These are phyloP conservation scores for Drosophila mayaguana DNA, from an alignment of 2,888 invertebrate genomes.

Conservation along the genomic window DNA sequence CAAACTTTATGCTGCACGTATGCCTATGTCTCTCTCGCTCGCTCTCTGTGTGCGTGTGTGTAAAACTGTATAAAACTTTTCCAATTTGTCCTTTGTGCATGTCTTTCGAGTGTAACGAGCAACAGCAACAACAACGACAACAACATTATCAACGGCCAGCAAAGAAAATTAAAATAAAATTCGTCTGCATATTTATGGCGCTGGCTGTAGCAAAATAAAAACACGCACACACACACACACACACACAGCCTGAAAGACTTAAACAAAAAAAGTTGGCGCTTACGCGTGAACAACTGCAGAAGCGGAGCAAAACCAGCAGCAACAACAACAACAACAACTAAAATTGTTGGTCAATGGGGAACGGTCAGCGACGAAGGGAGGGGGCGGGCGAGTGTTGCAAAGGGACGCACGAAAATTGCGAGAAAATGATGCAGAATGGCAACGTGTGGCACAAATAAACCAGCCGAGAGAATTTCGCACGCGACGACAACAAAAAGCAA, in stretches of 20 bases:
- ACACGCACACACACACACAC: conserved; percentile 2
- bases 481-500: conserved; percentile 54
- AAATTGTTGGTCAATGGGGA: conserved; percentile 42
- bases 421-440: conserved; percentile 70
- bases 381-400: background rate
- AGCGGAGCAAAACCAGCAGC: conserved; percentile 3
- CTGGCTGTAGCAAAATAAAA: conserved; percentile 44
- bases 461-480: conserved; percentile 43
- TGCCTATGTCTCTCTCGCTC: conserved; percentile 4
- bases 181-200: conserved; percentile 67
- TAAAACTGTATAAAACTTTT: conserved; percentile 62
- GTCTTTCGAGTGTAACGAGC: conserved; percentile 69
- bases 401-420: conserved; percentile 57
- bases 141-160: conserved; percentile 38
- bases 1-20: conserved; percentile 42
- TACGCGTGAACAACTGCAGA: conserved; percentile 52
- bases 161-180: conserved; percentile 70
- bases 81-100: conserved; percentile 70
- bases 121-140: conserved; percentile 34
- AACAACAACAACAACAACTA: conserved; percentile 1
- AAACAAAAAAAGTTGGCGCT: conserved; percentile 53
- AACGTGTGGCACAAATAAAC: conserved; percentile 65
- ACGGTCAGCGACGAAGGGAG: background rate
- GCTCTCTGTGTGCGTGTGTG: conserved; percentile 31
- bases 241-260: conserved; percentile 19